A percentile compares a stretch with the other conserved stretches of the same genome.
These are phyloP conservation scores for Betta splendens DNA, from an alignment of 2,797 vertebrate genomes.

Conservation along the genomic window DNA sequence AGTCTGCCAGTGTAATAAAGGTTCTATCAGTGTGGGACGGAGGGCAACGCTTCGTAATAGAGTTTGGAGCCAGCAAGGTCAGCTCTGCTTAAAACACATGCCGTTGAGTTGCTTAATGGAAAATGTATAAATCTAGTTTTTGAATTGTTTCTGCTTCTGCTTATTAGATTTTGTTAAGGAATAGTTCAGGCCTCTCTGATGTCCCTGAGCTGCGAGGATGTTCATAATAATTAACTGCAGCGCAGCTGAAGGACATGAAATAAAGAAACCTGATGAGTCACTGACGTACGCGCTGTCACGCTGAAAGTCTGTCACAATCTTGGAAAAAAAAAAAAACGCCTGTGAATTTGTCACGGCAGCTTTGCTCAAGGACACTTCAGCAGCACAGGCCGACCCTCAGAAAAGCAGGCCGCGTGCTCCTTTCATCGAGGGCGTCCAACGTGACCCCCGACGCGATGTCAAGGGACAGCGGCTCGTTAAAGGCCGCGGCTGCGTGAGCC, in stretches of 20 bases:
- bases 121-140: background rate
- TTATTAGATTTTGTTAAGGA: background rate
- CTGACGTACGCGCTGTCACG: background rate
- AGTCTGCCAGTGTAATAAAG: background rate
- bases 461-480: too few species aligned
- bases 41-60: too few species aligned
- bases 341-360: too few species aligned
- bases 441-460: too few species aligned
- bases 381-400: background rate
- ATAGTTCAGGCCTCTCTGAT: background rate
- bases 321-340: too few species aligned
- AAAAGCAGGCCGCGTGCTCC: slow-evolving; percentile 2
- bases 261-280: background rate
- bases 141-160: background rate
- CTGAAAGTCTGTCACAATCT: background rate
- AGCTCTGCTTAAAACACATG: background rate
- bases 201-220: too few species aligned
- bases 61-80: background rate
- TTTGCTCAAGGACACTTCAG: background rate
- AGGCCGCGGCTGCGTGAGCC: too few species aligned
- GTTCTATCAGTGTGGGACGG: background rate
- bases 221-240: too few species aligned
- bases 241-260: background rate
- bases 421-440: too few species aligned
- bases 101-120: background rate